Evolutionary conservation across 2,113 vertebrate species (phyloP).

Genomic region (Piaya cayana): DNA sequence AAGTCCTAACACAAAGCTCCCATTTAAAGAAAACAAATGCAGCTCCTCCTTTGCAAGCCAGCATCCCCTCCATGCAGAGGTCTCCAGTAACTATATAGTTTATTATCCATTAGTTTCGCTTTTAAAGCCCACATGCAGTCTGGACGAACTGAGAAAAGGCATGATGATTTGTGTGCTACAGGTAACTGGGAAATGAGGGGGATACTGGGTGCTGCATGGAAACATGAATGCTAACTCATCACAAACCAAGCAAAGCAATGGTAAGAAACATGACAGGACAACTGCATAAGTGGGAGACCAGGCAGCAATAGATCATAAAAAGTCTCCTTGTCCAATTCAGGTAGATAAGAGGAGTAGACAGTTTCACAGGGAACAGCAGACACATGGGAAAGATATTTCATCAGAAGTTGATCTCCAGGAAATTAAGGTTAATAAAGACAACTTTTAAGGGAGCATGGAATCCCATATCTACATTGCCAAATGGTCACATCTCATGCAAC

Average conservation of each 20-base stretch:
- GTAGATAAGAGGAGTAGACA: background rate
- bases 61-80: background rate
- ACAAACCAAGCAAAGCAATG: background rate
- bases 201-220: background rate
- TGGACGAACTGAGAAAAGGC: background rate
- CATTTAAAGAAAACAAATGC: background rate
- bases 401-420: background rate
- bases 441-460: background rate
- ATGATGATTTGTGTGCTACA: background rate
- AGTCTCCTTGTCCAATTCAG: background rate
- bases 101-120: background rate
- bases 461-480: fast-evolving
- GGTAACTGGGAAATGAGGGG: background rate
- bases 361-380: background rate
- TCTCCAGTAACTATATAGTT: background rate
- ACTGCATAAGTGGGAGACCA: background rate
- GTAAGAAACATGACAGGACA: background rate
- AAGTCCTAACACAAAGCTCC: background rate
- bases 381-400: background rate
- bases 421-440: background rate
- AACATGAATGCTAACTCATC: background rate
- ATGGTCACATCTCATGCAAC: background rate
- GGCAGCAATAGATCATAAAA: background rate
- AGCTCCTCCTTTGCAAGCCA: background rate
- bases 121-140: background rate